phyloP scores from a whole-genome alignment of 2,797 vertebrate genomes.

The Manis pentadactyla region DNA sequence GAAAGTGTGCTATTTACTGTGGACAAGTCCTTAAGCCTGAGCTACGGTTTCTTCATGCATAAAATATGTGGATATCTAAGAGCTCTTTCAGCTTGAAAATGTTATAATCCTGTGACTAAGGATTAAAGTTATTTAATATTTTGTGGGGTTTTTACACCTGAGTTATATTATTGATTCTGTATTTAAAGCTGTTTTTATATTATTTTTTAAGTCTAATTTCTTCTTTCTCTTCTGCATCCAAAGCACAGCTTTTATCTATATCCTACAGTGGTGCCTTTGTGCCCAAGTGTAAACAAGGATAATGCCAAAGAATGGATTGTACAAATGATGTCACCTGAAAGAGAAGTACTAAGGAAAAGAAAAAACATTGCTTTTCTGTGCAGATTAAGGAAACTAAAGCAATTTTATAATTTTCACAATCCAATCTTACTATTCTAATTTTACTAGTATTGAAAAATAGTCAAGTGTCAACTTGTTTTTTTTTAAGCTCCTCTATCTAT shows the following conservation, averaged over 20 bases:
- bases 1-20: constrained; percentile 47
- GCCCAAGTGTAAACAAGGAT: constrained; percentile 54
- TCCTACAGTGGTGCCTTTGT: constrained; percentile 9
- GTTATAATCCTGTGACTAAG: constrained; percentile 54
- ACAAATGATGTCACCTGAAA: constrained; percentile 48
- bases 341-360: constrained; percentile 31
- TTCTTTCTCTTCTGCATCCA: constrained; percentile 41
- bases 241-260: constrained; percentile 66
- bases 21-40: constrained; percentile 38
- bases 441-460: constrained; percentile 25
- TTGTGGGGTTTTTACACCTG: constrained; percentile 1
- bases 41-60: constrained; percentile 66
- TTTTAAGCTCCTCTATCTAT: neutral
- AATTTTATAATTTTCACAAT: constrained; percentile 61
- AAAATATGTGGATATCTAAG: constrained; percentile 56
- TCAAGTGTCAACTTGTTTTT: neutral
- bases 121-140: constrained; percentile 63
- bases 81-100: constrained; percentile 47
- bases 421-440: constrained; percentile 40
- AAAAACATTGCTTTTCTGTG: constrained; percentile 1
- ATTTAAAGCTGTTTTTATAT: constrained; percentile 14
- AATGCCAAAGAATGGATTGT: constrained; percentile 13
- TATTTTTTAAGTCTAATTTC: constrained; percentile 35
- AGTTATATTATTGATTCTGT: constrained; percentile 54
- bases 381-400: constrained; percentile 44